Conservation (phyloP, 2,797 vertebrate genomes). For the Gallinago nigripennis region DNA sequence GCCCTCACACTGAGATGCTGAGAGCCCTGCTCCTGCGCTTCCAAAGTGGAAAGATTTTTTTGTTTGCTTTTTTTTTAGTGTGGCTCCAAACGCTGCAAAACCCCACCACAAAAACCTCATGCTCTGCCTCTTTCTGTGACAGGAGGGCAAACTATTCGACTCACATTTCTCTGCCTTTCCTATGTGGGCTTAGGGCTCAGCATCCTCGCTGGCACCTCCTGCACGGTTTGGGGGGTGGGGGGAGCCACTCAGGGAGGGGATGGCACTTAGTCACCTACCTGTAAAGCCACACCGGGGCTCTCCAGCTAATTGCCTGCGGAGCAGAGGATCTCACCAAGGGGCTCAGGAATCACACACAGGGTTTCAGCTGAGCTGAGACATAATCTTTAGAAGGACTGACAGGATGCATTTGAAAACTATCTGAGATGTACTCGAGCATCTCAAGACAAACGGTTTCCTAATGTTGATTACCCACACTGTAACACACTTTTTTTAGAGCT, state of each 20-base stretch:
- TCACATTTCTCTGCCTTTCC: not conserved
- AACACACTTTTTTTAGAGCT: not conserved
- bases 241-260: rapidly evolving
- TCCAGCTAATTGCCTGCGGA: not conserved
- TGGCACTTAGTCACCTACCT: rapidly evolving
- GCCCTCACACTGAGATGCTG: not conserved
- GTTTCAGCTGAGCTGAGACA: not conserved
- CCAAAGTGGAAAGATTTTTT: not conserved
- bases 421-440: not conserved
- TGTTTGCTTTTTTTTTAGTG: not conserved
- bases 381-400: not conserved
- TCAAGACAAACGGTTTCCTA: not conserved
- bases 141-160: not conserved
- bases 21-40: not conserved
- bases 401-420: not conserved
- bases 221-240: not conserved
- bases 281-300: not conserved
- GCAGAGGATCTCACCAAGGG: not conserved
- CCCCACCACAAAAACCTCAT: not conserved
- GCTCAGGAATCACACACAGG: not conserved
- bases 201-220: not conserved
- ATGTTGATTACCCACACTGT: not conserved
- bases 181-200: not conserved
- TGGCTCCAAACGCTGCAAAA: rapidly evolving
- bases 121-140: not conserved